Evolutionary conservation across 2,888 invertebrate genomes (phyloP).

Genomic region (Dendrolimus pini): DNA sequence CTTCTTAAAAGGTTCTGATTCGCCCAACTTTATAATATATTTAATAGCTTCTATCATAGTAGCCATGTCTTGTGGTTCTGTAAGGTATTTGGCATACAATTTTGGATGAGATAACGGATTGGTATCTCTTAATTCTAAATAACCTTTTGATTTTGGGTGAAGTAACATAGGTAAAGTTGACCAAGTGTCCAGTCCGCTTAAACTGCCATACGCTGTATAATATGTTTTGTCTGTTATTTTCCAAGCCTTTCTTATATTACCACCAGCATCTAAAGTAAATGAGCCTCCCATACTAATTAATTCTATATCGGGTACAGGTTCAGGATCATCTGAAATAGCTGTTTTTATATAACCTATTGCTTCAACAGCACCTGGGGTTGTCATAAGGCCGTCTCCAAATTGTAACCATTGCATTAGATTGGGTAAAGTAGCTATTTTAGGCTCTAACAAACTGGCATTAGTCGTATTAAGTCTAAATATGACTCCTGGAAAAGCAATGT

Average conservation of each 20-base stretch:
- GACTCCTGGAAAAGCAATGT: conserved; percentile 72
- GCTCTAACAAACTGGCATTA: conserved; percentile 56
- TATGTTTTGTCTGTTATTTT: conserved; percentile 77
- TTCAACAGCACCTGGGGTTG: conserved; percentile 81
- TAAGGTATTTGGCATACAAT: conserved; percentile 87
- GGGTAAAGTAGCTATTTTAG: conserved; percentile 53
- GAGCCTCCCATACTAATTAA: conserved; percentile 80
- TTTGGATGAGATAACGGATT: conserved; percentile 86
- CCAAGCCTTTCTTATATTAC: conserved; percentile 67
- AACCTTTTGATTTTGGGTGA: conserved; percentile 85
- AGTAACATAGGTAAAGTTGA: conserved; percentile 82
- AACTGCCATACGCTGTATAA: conserved; percentile 68
- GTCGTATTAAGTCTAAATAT: conserved; percentile 59
- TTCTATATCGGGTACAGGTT: conserved; percentile 80
- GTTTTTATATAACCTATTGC: conserved; percentile 80
- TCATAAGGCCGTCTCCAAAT: conserved; percentile 72
- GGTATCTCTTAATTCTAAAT: conserved; percentile 81
- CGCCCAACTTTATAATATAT: conserved; percentile 74
- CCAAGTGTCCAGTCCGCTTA: conserved; percentile 77
- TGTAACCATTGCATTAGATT: conserved; percentile 64
- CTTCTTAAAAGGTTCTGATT: conserved; percentile 77
- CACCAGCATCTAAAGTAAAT: conserved; percentile 77
- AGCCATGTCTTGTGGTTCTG: conserved; percentile 78
- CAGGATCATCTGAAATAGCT: conserved; percentile 66
- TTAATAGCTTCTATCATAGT: conserved; percentile 78